Evolutionary conservation across 2,797 vertebrate genomes (phyloP), one percentile per base, ranked within the genome.

Genomic region (Chelonia mydas): DNA sequence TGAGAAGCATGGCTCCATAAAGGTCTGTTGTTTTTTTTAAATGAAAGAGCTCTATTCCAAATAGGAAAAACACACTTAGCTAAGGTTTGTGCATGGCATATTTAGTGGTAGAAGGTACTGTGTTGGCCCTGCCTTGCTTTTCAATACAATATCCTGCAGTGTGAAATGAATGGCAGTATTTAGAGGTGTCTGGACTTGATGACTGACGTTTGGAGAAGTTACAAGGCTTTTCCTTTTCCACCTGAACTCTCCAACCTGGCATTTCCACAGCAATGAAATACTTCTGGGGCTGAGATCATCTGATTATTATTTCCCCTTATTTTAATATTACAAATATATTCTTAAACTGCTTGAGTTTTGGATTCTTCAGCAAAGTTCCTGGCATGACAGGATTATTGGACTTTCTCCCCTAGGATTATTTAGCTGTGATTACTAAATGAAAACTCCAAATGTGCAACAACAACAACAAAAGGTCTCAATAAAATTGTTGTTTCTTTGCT

Each of bases 151-250:
- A 97, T 97, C 96, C 97, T 97, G 96, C 94, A 96, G 96, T 96
- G 94, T 96, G 96, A 97, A 97, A 98, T 97, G 97, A 98, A 97
- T 97, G 92, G 93, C 91, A 92, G 96, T 97, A 97, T 98, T 98
- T 98, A 97, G 97, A 97, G 96, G 96, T 97, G 97, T 97, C 97
- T 97, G 97, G 96, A 97, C 97, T 96, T 97, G 97, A 97, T 97
- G 97, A 97, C 96, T 97, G 97, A 97, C 96, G 93, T 96, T 97
- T 98, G 97, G 98, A 98, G 90, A 94, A 95, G 92, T 97, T 97
- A 96, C 95, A 98, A 98, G 97, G 94, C 96, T 97, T 97, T 97
- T 97, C 93, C 96, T 97, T 96, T 97, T 97, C 97, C 97, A 98
- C 95, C 96, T 95, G 96, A 97, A 97, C 96, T 97, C 97, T 97